Evolutionary conservation across 1,140 invertebrate genomes (phyloP).

Genomic region (Geopemphigus sp.): DNA sequence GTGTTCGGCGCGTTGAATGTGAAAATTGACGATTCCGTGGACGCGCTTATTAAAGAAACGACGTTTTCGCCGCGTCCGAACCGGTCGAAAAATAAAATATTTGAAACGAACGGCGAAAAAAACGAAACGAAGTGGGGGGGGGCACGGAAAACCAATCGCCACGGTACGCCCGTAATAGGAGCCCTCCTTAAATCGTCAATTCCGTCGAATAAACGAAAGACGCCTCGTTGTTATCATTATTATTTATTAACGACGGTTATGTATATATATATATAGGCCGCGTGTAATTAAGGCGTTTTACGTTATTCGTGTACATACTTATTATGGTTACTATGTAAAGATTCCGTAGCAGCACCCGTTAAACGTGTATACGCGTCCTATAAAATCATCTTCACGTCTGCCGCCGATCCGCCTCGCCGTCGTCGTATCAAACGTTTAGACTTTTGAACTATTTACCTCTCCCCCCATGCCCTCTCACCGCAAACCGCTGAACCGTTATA

Average conservation of each 20-base stretch:
- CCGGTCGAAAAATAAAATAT: background rate
- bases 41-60: too few relatives aligned
- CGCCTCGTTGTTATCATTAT: background rate
- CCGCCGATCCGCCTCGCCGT: too few relatives aligned
- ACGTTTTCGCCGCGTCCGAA: background rate
- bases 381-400: conserved; percentile 2
- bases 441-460: background rate
- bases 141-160: too few relatives aligned
- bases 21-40: too few relatives aligned
- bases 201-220: background rate
- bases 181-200: too few relatives aligned
- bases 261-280: too few relatives aligned
- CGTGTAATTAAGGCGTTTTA: conserved; percentile 8
- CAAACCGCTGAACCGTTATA: background rate
- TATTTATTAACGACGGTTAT: too few relatives aligned
- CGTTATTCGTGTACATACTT: background rate
- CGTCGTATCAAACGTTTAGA: conserved; percentile 2
- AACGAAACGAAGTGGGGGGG: too few relatives aligned
- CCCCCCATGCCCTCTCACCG: too few relatives aligned
- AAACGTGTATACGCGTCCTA: background rate
- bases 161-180: too few relatives aligned
- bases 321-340: background rate
- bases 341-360: background rate
- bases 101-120: too few relatives aligned
- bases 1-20: too few relatives aligned